phyloP scores from a whole-genome alignment of 2,113 vertebrate species.

The Raja brachyura region DNA sequence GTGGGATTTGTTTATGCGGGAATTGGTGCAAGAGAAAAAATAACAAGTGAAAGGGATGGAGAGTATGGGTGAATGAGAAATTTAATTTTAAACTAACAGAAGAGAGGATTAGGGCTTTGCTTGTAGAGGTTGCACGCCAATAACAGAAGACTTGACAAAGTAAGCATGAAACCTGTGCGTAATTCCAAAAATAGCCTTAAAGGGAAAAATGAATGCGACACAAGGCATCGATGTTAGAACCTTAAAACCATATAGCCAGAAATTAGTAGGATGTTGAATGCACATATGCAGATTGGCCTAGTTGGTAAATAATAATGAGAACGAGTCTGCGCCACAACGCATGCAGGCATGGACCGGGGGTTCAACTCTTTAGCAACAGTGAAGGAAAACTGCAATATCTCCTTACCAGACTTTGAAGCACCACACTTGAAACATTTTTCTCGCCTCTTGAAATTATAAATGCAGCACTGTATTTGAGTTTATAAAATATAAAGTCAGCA shows the following conservation, averaged over 20 bases:
- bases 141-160: background rate
- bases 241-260: no score
- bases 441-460: slow-evolving; percentile 99
- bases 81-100: background rate
- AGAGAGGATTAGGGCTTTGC: background rate
- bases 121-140: background rate
- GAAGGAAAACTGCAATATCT: background rate
- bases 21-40: background rate
- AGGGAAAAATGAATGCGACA: background rate
- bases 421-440: slow-evolving; percentile 99
- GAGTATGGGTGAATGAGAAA: background rate
- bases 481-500: slow-evolving; percentile 15
- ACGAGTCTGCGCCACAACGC: no score
- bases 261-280: no score
- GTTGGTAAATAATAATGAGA: background rate
- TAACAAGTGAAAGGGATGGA: background rate
- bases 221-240: background rate
- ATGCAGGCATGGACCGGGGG: background rate
- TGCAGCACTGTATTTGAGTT: slow-evolving; percentile 73
- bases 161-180: background rate
- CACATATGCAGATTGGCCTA: background rate
- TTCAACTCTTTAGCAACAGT: background rate
- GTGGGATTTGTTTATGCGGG: no score
- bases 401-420: slow-evolving; percentile 91
- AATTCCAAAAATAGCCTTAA: background rate